Conservation (phyloP, 2,888 invertebrate genomes). For the Rhimphoctona megacephalus region DNA sequence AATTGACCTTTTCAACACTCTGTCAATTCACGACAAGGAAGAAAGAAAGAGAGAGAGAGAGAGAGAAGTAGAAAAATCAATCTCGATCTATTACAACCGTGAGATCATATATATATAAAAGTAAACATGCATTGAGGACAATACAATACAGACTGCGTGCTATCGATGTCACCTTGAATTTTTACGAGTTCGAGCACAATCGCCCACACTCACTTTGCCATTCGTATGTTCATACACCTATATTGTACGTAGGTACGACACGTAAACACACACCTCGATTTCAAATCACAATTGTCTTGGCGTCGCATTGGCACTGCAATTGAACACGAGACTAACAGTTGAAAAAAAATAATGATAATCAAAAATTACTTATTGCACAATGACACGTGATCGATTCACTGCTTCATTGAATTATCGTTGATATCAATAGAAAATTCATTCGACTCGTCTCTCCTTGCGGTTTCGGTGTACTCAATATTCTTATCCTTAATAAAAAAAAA, state of each 20-base stretch:
- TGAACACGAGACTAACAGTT: constrained; percentile 9
- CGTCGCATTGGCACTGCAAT: constrained; percentile 3
- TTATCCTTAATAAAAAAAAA: neutral
- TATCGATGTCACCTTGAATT: constrained; percentile 64
- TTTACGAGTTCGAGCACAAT: constrained; percentile 51
- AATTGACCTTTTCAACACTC: neutral
- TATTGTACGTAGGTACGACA: neutral
- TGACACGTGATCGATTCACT: constrained; percentile 1
- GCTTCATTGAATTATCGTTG: neutral
- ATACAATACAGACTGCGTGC: constrained; percentile 22
- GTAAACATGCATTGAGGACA: neutral
- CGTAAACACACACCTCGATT: constrained; percentile 11
- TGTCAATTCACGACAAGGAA: neutral
- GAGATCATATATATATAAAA: constrained; percentile 24
- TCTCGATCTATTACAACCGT: constrained; percentile 52
- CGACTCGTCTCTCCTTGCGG: neutral
- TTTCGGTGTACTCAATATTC: neutral
- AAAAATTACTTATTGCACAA: constrained; percentile 12
- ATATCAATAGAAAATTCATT: constrained; percentile 4
- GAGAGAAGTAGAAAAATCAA: neutral
- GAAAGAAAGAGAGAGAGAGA: neutral
- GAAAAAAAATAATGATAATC: neutral
- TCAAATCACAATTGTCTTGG: constrained; percentile 43
- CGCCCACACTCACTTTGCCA: constrained; percentile 38
- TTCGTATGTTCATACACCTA: neutral